Conservation (phyloP, 2,113 vertebrate genomes). For the Zosterops japonicus region DNA sequence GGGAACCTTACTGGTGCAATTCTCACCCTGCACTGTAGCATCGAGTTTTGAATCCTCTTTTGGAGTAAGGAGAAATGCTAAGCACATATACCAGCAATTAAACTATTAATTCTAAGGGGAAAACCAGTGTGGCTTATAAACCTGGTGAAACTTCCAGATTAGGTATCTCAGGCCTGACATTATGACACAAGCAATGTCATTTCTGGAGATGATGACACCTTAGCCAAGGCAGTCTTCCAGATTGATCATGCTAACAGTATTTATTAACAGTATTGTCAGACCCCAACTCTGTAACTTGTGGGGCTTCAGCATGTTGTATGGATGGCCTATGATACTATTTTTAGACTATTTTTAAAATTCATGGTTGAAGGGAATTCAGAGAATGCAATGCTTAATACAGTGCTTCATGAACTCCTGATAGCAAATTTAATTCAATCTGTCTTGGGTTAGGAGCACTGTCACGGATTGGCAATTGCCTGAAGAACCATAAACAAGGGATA, state of each 20-base stretch:
- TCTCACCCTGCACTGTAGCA: neutral
- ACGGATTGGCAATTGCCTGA: conserved; percentile 51
- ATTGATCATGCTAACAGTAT: neutral
- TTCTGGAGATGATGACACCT: neutral
- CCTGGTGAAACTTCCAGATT: neutral
- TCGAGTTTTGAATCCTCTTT: neutral
- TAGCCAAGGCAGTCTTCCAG: neutral
- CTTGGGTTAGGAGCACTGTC: conserved; percentile 51
- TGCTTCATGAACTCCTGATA: conserved; percentile 11
- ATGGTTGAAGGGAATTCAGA: conserved; percentile 20
- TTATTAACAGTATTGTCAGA: neutral
- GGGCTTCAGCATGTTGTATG: neutral
- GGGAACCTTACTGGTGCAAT: neutral
- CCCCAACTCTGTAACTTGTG: neutral
- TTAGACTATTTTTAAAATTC: conserved; percentile 33
- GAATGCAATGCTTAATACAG: conserved; percentile 17
- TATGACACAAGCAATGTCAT: neutral
- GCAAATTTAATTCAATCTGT: conserved; percentile 63
- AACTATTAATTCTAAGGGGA: neutral
- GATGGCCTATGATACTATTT: neutral
- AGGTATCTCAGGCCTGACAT: neutral
- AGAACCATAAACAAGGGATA: conserved; percentile 65
- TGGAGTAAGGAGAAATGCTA: neutral
- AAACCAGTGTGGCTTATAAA: neutral
- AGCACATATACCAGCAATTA: neutral